phyloP scores from a whole-genome alignment of 2,113 vertebrate species.

The Apus apus region DNA sequence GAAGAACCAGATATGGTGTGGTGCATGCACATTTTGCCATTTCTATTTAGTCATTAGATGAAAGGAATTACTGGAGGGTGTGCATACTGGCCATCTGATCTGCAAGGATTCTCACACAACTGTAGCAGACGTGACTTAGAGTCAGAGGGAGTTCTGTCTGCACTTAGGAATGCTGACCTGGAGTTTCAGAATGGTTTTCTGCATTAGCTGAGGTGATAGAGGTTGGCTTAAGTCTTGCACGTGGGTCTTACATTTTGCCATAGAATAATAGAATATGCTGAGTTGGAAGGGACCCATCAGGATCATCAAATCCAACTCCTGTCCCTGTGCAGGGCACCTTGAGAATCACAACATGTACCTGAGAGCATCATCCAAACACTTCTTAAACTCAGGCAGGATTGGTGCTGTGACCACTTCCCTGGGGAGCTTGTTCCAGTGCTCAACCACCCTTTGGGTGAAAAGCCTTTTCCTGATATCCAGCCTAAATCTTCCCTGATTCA shows the following conservation, averaged over 20 bases:
- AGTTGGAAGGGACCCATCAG: too few species aligned
- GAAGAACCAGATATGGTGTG: rapidly evolving
- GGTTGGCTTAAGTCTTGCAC: background rate
- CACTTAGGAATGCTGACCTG: background rate
- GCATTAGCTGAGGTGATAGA: background rate
- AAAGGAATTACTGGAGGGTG: background rate
- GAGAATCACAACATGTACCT: too few species aligned
- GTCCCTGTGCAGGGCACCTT: too few species aligned
- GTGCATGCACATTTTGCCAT: background rate
- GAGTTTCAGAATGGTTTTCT: background rate
- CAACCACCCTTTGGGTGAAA: too few species aligned
- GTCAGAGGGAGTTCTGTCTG: background rate
- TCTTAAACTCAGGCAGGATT: too few species aligned
- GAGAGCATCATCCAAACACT: too few species aligned
- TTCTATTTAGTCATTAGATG: background rate
- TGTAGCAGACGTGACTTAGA: rapidly evolving
- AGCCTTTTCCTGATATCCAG: too few species aligned
- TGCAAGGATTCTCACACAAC: background rate
- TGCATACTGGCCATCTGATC: background rate
- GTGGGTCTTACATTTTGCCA: background rate
- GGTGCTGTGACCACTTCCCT: too few species aligned
- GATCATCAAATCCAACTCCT: too few species aligned
- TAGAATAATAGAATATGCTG: background rate
- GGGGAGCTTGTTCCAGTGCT: too few species aligned
- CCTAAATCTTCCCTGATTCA: too few species aligned